Conservation (phyloP, 2,888 invertebrate species). For the Parthenolecanium corni region DNA sequence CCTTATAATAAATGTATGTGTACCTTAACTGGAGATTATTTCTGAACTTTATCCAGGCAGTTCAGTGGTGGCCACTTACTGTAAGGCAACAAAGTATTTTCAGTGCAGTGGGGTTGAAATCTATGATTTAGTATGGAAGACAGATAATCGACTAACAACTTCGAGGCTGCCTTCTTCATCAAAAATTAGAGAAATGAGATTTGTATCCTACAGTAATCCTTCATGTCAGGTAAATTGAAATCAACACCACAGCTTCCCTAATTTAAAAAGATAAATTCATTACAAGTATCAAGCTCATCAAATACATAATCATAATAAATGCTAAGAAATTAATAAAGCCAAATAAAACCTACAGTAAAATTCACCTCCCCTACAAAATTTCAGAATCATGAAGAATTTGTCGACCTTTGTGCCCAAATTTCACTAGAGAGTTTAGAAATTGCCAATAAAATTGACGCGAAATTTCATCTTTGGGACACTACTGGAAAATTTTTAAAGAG, state of each 20-base stretch:
- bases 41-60: background rate
- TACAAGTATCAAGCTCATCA: background rate
- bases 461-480: no score
- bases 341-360: no score
- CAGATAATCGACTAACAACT: background rate
- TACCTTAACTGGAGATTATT: background rate
- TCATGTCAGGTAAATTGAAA: background rate
- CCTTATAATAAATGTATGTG: background rate
- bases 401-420: constrained; percentile 8
- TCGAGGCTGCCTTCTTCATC: background rate
- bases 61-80: background rate
- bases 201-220: constrained; percentile 18
- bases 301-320: background rate
- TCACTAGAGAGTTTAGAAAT: background rate
- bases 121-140: background rate
- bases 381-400: constrained; percentile 4
- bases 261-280: background rate
- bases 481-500: no score
- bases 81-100: background rate
- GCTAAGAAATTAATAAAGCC: no score
- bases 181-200: constrained; percentile 4
- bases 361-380: background rate
- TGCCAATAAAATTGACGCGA: no score
- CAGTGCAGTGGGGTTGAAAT: background rate
- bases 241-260: background rate